These are phyloP conservation scores for Antedon mediterranea DNA, from an alignment of 53 echinoderm and acorn worm genomes.

Conservation along the genomic window DNA sequence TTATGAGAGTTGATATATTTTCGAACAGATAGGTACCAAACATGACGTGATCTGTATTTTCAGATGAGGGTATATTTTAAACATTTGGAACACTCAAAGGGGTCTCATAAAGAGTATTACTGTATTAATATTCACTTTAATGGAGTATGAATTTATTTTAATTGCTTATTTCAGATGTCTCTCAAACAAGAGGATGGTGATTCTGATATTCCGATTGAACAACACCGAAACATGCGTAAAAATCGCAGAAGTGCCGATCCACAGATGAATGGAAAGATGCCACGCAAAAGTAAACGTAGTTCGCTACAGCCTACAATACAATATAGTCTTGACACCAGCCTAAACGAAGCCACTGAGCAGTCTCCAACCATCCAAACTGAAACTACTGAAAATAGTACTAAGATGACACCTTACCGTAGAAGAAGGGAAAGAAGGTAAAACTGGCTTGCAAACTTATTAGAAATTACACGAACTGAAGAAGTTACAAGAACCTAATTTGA, in stretches of 20 bases:
- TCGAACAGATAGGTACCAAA: too few species aligned
- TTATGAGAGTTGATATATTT: too few species aligned
- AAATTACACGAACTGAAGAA: too few species aligned
- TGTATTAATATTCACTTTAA: too few species aligned
- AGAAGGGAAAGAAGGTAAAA: constrained; percentile 49
- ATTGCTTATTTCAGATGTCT: constrained; percentile 31
- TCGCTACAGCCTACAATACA: constrained; percentile 33
- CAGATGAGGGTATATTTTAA: too few species aligned
- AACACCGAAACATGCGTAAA: constrained; percentile 69
- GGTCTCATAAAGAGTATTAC: too few species aligned
- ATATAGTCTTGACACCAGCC: neutral
- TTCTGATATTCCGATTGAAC: constrained; percentile 75
- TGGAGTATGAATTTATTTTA: too few species aligned
- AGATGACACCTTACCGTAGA: constrained; percentile 28
- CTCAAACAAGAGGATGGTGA: constrained; percentile 94
- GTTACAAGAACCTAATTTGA: too few species aligned
- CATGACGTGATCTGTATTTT: too few species aligned
- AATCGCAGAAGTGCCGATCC: constrained; percentile 59
- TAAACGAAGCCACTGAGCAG: neutral
- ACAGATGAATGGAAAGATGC: constrained; percentile 56
- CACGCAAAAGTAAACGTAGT: constrained; percentile 13
- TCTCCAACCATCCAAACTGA: constrained; percentile 16
- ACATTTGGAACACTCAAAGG: too few species aligned
- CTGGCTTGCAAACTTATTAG: too few species aligned
- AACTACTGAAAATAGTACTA: constrained; percentile 16